A percentile compares a stretch with the other conserved stretches of the same genome.
These are phyloP conservation scores for Caenorhabditis becei DNA, from an alignment of 2,888 invertebrate species.

Conservation along the genomic window DNA sequence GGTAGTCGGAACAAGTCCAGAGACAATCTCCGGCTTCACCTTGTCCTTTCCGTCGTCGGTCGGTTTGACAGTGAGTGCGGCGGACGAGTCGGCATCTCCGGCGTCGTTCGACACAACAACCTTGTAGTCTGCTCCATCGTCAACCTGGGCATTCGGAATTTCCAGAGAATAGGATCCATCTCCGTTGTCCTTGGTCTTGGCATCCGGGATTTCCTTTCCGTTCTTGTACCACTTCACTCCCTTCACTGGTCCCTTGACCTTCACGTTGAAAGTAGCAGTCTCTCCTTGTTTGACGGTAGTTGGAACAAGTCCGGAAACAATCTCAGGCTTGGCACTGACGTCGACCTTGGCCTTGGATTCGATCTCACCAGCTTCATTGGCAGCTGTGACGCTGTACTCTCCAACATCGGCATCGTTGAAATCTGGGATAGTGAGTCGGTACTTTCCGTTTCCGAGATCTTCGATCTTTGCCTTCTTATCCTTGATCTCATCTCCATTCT, in stretches of 20 bases:
- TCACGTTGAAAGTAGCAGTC: slow-evolving; percentile 86
- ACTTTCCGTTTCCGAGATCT: slow-evolving; percentile 78
- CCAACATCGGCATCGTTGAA: slow-evolving; percentile 80
- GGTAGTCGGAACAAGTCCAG: slow-evolving; percentile 86
- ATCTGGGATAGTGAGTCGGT: slow-evolving; percentile 77
- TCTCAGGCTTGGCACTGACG: slow-evolving; percentile 66
- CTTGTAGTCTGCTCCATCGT: slow-evolving; percentile 78
- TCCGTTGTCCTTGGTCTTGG: slow-evolving; percentile 77
- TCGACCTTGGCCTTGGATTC: slow-evolving; percentile 73
- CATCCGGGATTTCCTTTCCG: slow-evolving; percentile 81
- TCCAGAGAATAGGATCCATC: slow-evolving; percentile 74
- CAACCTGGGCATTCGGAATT: slow-evolving; percentile 75
- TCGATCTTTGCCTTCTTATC: slow-evolving; percentile 68
- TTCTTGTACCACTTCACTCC: slow-evolving; percentile 88
- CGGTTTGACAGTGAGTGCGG: slow-evolving; percentile 69
- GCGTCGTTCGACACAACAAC: slow-evolving; percentile 77
- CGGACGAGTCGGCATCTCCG: slow-evolving; percentile 80
- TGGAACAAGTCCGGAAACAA: slow-evolving; percentile 86
- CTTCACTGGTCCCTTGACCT: slow-evolving; percentile 88
- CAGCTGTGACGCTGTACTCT: slow-evolving; percentile 80
- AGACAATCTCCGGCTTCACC: slow-evolving; percentile 82
- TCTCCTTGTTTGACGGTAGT: slow-evolving; percentile 89
- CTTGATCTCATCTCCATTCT: slow-evolving; percentile 73
- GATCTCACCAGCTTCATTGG: slow-evolving; percentile 81
- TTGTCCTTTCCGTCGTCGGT: slow-evolving; percentile 81